These are phyloP conservation scores for Anguilla marmorata DNA, from an alignment of 2,797 vertebrate species.

Conservation along the genomic window DNA sequence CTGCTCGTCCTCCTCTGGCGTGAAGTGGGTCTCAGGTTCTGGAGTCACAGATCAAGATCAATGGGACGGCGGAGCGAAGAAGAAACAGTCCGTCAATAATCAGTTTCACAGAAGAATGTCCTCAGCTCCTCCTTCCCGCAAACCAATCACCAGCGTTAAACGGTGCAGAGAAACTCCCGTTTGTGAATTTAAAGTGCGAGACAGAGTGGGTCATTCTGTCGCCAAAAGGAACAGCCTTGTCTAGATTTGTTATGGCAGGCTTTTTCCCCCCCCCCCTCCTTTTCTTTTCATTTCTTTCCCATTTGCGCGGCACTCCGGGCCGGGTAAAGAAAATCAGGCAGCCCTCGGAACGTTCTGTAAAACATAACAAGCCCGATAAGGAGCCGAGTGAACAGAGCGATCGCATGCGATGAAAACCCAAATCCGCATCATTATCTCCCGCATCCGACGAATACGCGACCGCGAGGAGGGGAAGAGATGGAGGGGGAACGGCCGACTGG, in stretches of 20 bases:
- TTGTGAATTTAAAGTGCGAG: neutral
- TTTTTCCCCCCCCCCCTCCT: neutral
- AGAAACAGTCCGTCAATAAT: neutral
- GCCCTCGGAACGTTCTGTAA: neutral
- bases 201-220: neutral
- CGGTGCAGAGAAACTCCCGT: neutral
- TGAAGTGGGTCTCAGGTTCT: neutral
- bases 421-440: neutral
- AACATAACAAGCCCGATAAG: neutral
- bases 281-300: neutral
- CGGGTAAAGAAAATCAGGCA: neutral
- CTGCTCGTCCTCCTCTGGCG: neutral
- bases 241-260: neutral
- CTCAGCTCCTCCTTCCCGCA: neutral
- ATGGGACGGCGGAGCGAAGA: neutral
- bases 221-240: neutral
- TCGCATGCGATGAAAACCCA: neutral
- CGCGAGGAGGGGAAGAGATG: neutral
- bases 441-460: neutral
- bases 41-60: constrained; percentile 12
- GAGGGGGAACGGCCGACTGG: neutral
- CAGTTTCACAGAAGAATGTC: neutral
- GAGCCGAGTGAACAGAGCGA: neutral
- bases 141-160: neutral
- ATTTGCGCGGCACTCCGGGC: neutral